Conservation (phyloP, 2,113 vertebrate genomes). For the Cyanoliseus patagonus region DNA sequence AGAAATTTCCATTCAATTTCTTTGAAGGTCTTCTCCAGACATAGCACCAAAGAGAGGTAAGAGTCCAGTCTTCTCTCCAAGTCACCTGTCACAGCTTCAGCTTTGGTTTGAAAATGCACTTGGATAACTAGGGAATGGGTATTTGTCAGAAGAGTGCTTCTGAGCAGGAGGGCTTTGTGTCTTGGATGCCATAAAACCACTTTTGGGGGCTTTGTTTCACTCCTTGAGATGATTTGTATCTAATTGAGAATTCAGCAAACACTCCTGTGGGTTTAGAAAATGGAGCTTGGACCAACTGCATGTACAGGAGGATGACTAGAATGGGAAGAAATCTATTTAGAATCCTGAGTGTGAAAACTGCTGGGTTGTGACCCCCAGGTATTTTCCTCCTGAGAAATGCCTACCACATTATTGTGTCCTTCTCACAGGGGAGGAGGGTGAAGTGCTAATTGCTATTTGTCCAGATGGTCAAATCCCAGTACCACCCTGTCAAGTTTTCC, state of each 20-base stretch:
- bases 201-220: conserved; percentile 5
- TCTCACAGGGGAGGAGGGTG: neutral
- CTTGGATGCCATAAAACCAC: neutral
- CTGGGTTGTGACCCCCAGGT: neutral
- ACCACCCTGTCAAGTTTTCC: neutral
- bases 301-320: fast-evolving
- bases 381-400: neutral
- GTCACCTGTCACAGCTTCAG: neutral
- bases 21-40: neutral
- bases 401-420: neutral
- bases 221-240: neutral
- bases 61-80: neutral
- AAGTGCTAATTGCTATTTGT: neutral
- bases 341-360: neutral
- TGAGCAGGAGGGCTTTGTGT: neutral
- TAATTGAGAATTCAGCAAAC: neutral
- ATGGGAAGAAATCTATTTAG: neutral
- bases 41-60: neutral
- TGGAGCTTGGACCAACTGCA: neutral
- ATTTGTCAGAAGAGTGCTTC: neutral
- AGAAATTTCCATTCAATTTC: neutral
- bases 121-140: neutral
- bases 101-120: neutral
- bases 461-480: neutral
- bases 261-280: neutral